Evolutionary conservation across 2,113 vertebrate genomes (phyloP), one percentile per base, ranked within the genome.

Genomic region (Cygnus atratus): DNA sequence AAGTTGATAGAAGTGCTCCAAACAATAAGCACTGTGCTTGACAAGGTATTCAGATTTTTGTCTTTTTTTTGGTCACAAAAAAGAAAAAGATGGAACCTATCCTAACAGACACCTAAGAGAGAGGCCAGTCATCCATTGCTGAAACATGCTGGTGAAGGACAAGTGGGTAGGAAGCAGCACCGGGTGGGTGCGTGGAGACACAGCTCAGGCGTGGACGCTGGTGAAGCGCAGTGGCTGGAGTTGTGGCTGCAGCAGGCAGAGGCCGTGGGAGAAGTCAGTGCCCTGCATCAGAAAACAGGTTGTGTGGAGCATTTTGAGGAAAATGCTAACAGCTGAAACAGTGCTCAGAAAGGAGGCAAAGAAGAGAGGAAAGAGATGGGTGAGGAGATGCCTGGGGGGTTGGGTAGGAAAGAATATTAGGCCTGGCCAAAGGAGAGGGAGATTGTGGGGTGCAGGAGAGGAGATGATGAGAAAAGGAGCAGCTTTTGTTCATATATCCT

Each of bases 1-100:
- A 79, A 84, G 66, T 33, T 88, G 82, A 90, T 73, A 96, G 82
- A 94, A 96, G 67, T 88, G 79, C 85, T 90, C 87, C 41, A 83
- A 88, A 72, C 87, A 80, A 46, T 46, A 88, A 85, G 55, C 37
- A 5, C 63, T 52, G 37, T 1, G 26, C 71, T 88, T 1, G 3
- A 67, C 55, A 55, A 68, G 11, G 11, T 77, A 54, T 93, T 93
- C n/a, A 5, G 75, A 85, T 80, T 94, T 94, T 73, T 7, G 3
- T 93, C 54, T 68, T 92, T 48, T 68, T 92, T 79, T 95, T 73
- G 6, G 11, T 8, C 31, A 12, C 0, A 22, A 80, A 81, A 79
- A 71, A 58, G 8, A 76, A 61, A 95, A 76, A 59, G 67, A 58
- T 66, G n/a, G 77, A 90, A 83, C 70, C 67, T 91, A 19, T 68